Conservation (phyloP, 2,113 vertebrate genomes). For the Sardina pilchardus region DNA sequence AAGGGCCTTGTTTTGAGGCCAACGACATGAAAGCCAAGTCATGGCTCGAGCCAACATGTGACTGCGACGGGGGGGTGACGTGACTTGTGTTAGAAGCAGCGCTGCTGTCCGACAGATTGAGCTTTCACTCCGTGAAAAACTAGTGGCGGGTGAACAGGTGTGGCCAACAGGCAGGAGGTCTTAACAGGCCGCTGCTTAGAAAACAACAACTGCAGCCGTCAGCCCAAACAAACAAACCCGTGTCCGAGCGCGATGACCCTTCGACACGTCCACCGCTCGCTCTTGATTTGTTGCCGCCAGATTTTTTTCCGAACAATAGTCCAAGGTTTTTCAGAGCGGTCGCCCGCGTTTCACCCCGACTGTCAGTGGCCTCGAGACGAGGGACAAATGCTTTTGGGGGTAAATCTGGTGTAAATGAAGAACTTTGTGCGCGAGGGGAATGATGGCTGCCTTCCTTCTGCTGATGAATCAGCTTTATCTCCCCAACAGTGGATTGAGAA, state of each 20-base stretch:
- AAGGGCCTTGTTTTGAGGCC: neutral
- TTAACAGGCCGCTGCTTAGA: neutral
- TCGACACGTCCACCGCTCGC: neutral
- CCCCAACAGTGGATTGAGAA: slow-evolving; percentile 28
- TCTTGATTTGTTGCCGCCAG: neutral
- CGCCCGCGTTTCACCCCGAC: neutral
- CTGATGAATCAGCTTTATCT: slow-evolving; percentile 39
- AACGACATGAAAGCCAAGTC: neutral
- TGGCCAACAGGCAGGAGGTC: neutral
- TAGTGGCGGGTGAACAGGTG: neutral
- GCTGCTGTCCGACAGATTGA: neutral
- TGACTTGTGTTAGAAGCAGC: neutral
- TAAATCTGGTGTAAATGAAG: neutral
- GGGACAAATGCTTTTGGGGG: neutral
- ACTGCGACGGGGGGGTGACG: neutral
- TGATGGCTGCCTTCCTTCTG: slow-evolving; percentile 22
- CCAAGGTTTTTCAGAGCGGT: neutral
- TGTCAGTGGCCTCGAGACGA: neutral
- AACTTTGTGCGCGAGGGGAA: neutral
- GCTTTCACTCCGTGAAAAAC: slow-evolving; percentile 5
- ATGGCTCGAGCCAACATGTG: neutral
- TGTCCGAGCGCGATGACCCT: neutral
- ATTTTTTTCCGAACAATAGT: neutral
- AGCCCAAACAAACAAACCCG: neutral
- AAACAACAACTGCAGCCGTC: slow-evolving; percentile 6